Evolutionary conservation across 2,888 invertebrate genomes (phyloP).

Genomic region (Teleogryllus oceanicus): DNA sequence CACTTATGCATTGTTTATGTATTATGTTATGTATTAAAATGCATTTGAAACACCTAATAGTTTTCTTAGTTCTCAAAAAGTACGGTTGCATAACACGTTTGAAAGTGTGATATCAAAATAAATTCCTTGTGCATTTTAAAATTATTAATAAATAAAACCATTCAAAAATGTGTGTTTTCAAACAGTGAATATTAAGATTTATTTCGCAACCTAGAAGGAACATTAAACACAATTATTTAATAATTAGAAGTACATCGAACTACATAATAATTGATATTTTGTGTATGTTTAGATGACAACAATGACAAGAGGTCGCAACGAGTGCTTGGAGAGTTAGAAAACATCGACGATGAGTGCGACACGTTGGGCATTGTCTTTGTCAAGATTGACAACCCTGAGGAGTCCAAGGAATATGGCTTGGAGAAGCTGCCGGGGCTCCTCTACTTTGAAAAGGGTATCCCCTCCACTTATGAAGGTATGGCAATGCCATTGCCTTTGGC

Average conservation of each 20-base stretch:
- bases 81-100: too few species aligned
- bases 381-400: slow-evolving; percentile 85
- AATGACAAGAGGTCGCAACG: slow-evolving; percentile 83
- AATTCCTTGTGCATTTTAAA: too few species aligned
- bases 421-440: slow-evolving; percentile 81
- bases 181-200: too few species aligned
- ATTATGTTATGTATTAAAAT: too few species aligned
- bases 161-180: too few species aligned
- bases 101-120: too few species aligned
- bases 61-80: too few species aligned
- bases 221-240: background rate
- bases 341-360: slow-evolving; percentile 91
- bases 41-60: too few species aligned
- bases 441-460: slow-evolving; percentile 52
- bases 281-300: slow-evolving; percentile 67
- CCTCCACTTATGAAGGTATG: slow-evolving; percentile 43
- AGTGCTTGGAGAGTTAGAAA: slow-evolving; percentile 82
- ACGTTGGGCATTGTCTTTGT: slow-evolving; percentile 84
- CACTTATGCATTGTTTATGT: too few species aligned
- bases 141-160: too few species aligned
- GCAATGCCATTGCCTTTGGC: background rate
- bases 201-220: background rate
- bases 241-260: too few species aligned
- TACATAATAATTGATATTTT: background rate
- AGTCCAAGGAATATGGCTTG: slow-evolving; percentile 87